Percentiles rank a stretch among this genome's conserved stretches.
phyloP scores from a whole-genome alignment of 2,888 invertebrate species.

The Nasonovia ribisnigri region DNA sequence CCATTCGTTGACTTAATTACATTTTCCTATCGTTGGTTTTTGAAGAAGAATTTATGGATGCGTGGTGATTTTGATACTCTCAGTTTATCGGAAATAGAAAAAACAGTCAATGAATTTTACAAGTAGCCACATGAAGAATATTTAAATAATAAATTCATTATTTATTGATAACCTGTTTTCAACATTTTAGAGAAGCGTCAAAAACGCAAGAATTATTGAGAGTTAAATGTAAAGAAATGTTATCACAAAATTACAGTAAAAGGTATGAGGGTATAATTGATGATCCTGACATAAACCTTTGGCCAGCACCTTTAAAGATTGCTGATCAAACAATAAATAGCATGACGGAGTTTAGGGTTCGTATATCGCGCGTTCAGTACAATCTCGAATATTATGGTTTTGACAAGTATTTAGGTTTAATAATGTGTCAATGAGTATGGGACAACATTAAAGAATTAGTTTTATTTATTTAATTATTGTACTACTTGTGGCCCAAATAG shows the following conservation, averaged over 20 bases:
- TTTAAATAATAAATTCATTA: not conserved
- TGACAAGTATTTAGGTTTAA: not conserved
- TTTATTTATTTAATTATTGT: not conserved
- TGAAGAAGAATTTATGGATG: slow-evolving; percentile 83
- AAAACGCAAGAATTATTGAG: slow-evolving; percentile 84
- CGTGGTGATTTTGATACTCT: slow-evolving; percentile 93
- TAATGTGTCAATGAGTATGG: not conserved
- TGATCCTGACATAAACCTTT: slow-evolving; percentile 82
- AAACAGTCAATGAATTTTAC: slow-evolving; percentile 82
- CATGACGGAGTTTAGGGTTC: slow-evolving; percentile 75
- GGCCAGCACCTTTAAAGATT: slow-evolving; percentile 86
- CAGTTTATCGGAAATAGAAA: slow-evolving; percentile 82
- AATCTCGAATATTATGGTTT: not conserved
- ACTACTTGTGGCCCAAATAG: not conserved
- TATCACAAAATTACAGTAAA: slow-evolving; percentile 75
- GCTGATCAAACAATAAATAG: slow-evolving; percentile 73
- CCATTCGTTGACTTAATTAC: slow-evolving; percentile 73
- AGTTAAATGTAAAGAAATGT: slow-evolving; percentile 82
- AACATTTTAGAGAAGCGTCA: slow-evolving; percentile 77
- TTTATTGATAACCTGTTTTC: not conserved
- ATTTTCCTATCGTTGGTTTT: slow-evolving; percentile 67
- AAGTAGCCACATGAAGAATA: slow-evolving; percentile 68
- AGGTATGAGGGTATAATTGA: slow-evolving; percentile 75
- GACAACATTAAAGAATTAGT: not conserved
- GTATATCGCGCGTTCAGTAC: not conserved